Conservation (phyloP, 2,888 invertebrate genomes). For the Crossocerus cetratus region DNA sequence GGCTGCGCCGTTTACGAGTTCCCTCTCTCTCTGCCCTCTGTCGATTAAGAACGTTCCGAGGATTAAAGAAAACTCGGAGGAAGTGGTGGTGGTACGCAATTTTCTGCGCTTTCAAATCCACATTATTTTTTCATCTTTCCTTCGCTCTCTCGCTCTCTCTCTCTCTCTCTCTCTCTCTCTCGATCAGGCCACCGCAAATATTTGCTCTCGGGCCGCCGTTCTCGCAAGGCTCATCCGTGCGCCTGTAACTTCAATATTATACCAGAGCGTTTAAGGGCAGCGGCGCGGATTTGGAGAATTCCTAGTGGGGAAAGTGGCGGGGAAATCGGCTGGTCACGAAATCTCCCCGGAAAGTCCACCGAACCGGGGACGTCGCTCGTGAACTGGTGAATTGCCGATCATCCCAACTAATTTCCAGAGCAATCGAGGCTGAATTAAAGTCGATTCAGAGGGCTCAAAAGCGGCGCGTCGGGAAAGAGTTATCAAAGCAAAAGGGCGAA, state of each 20-base stretch:
- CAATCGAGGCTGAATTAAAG: neutral
- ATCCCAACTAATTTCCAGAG: too few relatives aligned
- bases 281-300: neutral
- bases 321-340: neutral
- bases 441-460: neutral
- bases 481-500: neutral
- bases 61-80: slow-evolving; percentile 13
- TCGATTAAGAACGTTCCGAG: slow-evolving; percentile 19
- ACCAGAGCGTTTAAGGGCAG: neutral
- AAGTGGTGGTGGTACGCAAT: neutral
- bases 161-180: neutral
- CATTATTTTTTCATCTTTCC: neutral
- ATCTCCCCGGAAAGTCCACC: neutral
- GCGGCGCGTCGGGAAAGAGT: neutral
- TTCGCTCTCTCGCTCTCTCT: neutral
- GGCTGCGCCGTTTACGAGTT: slow-evolving; percentile 5
- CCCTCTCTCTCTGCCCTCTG: neutral
- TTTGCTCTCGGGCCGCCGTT: neutral
- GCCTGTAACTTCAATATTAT: neutral
- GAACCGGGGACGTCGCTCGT: neutral
- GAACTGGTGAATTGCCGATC: too few relatives aligned
- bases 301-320: neutral
- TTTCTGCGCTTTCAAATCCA: neutral
- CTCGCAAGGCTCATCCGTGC: neutral
- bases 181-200: neutral